Evolutionary conservation across 2,888 invertebrate species (phyloP), one percentile per base, ranked within the genome.

Genomic region (Leptopilina syphax): DNA sequence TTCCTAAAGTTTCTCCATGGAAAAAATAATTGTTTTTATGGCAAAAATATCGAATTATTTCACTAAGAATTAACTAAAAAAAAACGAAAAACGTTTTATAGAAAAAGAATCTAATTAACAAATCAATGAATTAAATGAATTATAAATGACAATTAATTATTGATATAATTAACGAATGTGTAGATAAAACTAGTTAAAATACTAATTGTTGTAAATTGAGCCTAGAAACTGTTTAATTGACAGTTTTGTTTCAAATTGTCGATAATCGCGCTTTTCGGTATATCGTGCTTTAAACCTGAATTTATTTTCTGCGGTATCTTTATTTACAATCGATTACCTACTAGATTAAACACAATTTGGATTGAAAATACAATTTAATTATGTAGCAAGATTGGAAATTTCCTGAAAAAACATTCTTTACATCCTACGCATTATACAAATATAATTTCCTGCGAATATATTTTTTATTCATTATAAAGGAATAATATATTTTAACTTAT

Each of bases 281-380:
- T 57, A 73, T 73, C 57, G 57, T 73, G 34, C 73, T 41, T 73
- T 73, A 57, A 73, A 73, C 54, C 1, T 41, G 54, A 34, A 73
- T 57, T 73, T 73, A 41, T 73, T 57, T 41, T 8, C 57, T 13
- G 41, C 13, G 9, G 7, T 73, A 41, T 9, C 70, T 70, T 34
- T 8, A 34, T 41, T 41, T 41, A n/a, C 18, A 70, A 34, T 41
- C 18, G 9, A 57, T 44, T 73, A 60, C 54, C 27, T 54, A 24
- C 70, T 34, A 57, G 34, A 57, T 60, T 10, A n/a, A 73, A 73
- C n/a, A 8, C 57, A 57, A 41, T 57, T 73, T 57, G 8, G 10
- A 57, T 57, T 57, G 5, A 73, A 41, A 73, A 18, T 60, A n/a
- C 9, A 41, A 57, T 73, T 41, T 34, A 41, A 63, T 63, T 18